These are phyloP conservation scores for Lithobates sylvaticus DNA, from an alignment of 2,797 vertebrate genomes.

Conservation along the genomic window DNA sequence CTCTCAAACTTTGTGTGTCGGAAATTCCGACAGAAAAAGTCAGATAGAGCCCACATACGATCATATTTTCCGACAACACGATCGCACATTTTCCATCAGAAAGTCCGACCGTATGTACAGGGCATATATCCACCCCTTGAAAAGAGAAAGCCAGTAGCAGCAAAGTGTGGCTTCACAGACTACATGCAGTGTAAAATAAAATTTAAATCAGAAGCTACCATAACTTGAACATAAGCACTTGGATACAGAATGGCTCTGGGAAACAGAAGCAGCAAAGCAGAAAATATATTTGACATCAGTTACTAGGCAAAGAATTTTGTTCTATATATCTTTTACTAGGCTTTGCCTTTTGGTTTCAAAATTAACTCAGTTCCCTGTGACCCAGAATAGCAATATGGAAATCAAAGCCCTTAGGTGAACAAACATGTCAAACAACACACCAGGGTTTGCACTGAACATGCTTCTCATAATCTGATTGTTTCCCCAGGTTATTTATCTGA, in stretches of 20 bases:
- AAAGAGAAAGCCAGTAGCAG: too few relatives aligned
- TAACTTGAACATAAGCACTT: not conserved
- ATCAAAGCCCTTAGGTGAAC: slow-evolving; percentile 3
- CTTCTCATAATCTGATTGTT: not conserved
- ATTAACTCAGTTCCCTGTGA: not conserved
- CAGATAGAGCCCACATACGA: too few relatives aligned
- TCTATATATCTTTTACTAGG: not conserved
- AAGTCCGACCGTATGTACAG: too few relatives aligned
- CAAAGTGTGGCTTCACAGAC: too few relatives aligned
- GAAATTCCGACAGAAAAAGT: too few relatives aligned
- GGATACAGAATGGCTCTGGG: not conserved
- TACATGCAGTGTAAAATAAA: too few relatives aligned
- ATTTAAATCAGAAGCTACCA: too few relatives aligned
- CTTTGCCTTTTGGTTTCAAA: not conserved
- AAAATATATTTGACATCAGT: too few relatives aligned
- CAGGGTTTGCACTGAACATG: not conserved
- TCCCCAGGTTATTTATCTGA: not conserved
- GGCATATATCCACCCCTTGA: too few relatives aligned
- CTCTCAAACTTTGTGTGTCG: too few relatives aligned
- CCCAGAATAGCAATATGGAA: not conserved
- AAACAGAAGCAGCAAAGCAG: not conserved
- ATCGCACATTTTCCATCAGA: too few relatives aligned
- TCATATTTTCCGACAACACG: too few relatives aligned
- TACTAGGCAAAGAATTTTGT: not conserved
- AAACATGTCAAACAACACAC: slow-evolving; percentile 15